Evolutionary conservation across 2,797 vertebrate genomes (phyloP).

Genomic region (Heterohyrax brucei): DNA sequence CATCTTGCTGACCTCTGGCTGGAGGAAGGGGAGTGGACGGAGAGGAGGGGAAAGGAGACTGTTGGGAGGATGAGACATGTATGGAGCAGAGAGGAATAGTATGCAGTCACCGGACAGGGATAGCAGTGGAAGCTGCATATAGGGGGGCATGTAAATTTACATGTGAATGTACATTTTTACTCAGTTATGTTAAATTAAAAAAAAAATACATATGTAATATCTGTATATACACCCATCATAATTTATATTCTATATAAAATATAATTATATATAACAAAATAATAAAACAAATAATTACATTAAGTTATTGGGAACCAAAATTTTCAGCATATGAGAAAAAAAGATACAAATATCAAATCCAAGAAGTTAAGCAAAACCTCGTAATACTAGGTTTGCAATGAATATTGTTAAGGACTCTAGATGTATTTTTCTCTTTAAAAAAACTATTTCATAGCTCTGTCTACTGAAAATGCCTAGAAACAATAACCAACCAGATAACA

Average conservation of each 20-base stretch:
- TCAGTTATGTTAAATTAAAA: no score
- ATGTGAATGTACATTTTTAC: no score
- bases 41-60: no score
- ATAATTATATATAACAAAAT: not conserved
- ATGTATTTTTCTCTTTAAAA: not conserved
- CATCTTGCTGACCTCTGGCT: no score
- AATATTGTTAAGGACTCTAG: not conserved
- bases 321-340: not conserved
- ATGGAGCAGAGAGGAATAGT: no score
- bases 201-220: not conserved
- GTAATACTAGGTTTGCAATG: not conserved
- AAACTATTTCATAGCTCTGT: slow-evolving; percentile 4
- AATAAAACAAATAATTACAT: not conserved
- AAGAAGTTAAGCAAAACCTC: not conserved
- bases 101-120: no score
- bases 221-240: no score
- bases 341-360: slow-evolving; percentile 1
- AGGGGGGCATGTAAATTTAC: no score
- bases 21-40: no score
- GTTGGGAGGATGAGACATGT: no score
- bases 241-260: not conserved
- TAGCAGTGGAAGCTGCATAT: no score
- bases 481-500: not conserved
- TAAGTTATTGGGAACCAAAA: not conserved
- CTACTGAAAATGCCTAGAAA: slow-evolving; percentile 10